Conservation (phyloP, 92 coral and sea anemone genomes). For the Palythoa grandiflora region DNA sequence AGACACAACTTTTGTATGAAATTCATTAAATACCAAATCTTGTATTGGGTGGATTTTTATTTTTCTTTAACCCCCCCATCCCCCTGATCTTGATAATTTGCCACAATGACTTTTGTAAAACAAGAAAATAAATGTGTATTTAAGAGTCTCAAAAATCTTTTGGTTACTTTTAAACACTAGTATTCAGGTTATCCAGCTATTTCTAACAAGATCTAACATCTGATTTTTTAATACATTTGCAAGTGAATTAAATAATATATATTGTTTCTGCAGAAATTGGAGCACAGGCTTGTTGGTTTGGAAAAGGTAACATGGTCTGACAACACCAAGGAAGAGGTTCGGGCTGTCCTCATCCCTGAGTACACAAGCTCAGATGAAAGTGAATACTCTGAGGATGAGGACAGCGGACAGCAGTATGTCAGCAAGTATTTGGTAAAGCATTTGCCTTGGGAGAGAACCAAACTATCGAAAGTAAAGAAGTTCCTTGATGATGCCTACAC, state of each 20-base stretch:
- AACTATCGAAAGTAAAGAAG: not conserved
- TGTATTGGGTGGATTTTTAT: no score
- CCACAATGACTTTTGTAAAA: no score
- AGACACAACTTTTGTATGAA: no score
- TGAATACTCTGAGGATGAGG: not conserved
- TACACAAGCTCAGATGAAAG: slow-evolving; percentile 11
- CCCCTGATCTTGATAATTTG: no score
- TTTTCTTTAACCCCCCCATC: no score
- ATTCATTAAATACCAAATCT: no score
- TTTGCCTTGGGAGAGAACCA: not conserved
- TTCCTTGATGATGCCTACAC: not conserved
- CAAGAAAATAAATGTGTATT: no score
- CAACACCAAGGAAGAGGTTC: not conserved
- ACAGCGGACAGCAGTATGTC: not conserved
- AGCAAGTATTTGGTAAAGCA: not conserved
- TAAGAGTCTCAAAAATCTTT: no score
- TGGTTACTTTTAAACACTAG: no score
- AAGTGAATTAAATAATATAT: not conserved
- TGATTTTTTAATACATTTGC: not conserved
- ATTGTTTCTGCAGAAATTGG: not conserved
- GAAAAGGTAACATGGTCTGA: not conserved
- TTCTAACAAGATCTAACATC: not conserved
- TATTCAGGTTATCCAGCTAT: not conserved
- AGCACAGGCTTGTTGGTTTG: not conserved
- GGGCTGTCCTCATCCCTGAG: not conserved